A percentile compares a stretch with the other conserved stretches of the same genome.
These are phyloP conservation scores for Callitettix versicolor DNA, from an alignment of 1,140 invertebrate genomes.

Conservation along the genomic window DNA sequence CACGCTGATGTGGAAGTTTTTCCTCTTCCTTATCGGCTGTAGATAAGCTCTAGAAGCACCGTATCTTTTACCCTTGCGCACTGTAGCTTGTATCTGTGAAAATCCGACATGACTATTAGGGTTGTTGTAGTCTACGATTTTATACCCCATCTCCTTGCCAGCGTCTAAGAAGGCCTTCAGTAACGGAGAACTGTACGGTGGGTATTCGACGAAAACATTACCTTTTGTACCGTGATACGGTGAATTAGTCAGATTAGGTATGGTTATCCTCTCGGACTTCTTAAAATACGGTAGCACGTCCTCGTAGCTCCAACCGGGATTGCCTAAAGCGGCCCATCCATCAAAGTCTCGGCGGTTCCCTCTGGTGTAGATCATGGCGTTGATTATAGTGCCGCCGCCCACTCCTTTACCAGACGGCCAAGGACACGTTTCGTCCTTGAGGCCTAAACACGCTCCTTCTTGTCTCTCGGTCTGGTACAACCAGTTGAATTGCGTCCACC, in stretches of 20 bases:
- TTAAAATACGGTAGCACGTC: slow-evolving; percentile 51
- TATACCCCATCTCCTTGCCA: slow-evolving; percentile 38
- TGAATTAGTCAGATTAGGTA: slow-evolving; percentile 30
- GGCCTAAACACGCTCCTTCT: slow-evolving; percentile 42
- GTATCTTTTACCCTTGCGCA: slow-evolving; percentile 37
- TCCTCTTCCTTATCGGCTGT: slow-evolving; percentile 36
- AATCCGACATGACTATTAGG: slow-evolving; percentile 34
- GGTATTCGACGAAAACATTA: slow-evolving; percentile 23
- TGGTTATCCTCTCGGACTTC: slow-evolving; percentile 32
- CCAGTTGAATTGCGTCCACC: slow-evolving; percentile 51
- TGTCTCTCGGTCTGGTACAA: slow-evolving; percentile 53
- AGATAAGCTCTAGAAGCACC: slow-evolving; percentile 47
- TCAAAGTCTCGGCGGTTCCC: slow-evolving; percentile 69
- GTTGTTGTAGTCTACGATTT: slow-evolving; percentile 41
- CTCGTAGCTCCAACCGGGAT: slow-evolving; percentile 45
- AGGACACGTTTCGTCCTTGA: slow-evolving; percentile 38
- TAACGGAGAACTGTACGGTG: slow-evolving; percentile 24
- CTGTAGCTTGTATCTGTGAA: slow-evolving; percentile 30
- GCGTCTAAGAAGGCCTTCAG: slow-evolving; percentile 38
- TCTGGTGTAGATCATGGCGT: slow-evolving; percentile 81
- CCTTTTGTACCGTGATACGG: slow-evolving; percentile 31
- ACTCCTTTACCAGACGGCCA: slow-evolving; percentile 49
- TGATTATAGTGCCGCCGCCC: slow-evolving; percentile 68
- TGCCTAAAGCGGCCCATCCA: slow-evolving; percentile 56
- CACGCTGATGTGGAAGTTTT: slow-evolving; percentile 43